phyloP scores from a whole-genome alignment of 2,888 invertebrate genomes.

The Proisotoma minuta region DNA sequence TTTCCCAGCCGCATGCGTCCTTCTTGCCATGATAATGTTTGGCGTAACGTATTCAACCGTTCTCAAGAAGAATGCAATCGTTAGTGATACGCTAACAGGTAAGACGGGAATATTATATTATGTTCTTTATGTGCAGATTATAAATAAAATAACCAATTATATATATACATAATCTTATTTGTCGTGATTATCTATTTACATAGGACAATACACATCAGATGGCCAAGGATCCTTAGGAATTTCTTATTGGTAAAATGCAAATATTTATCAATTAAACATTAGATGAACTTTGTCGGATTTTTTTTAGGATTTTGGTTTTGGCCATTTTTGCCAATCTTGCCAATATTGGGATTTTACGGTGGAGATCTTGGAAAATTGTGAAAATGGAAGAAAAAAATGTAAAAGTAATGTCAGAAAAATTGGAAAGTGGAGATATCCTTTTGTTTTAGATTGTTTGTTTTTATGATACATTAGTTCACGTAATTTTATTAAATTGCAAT shows the following conservation, averaged over 20 bases:
- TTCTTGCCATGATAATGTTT: constrained; percentile 36
- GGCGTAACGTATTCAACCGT: constrained; percentile 23
- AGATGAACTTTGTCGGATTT: not conserved
- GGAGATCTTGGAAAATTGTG: constrained; percentile 35
- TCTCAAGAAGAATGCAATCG: constrained; percentile 33
- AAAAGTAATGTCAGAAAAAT: constrained; percentile 27
- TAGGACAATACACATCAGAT: not conserved
- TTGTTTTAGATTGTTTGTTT: constrained; percentile 37
- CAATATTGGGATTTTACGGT: constrained; percentile 37
- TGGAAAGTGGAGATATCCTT: constrained; percentile 36
- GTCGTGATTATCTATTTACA: no score
- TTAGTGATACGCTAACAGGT: constrained; percentile 29
- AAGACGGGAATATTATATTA: no score
- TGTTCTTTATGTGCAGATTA: no score
- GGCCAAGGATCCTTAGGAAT: constrained; percentile 24
- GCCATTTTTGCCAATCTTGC: constrained; percentile 23
- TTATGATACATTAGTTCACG: no score
- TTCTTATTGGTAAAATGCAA: constrained; percentile 39
- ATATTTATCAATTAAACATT: constrained; percentile 1
- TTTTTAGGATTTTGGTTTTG: constrained; percentile 35
- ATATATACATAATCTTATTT: no score
- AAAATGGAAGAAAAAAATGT: constrained; percentile 32
- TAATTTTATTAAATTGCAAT: no score
- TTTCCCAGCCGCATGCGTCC: constrained; percentile 19
- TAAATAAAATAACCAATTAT: no score